Evolutionary conservation across 2,888 invertebrate genomes (phyloP).

Genomic region (Leptinotarsa rubiginosa): DNA sequence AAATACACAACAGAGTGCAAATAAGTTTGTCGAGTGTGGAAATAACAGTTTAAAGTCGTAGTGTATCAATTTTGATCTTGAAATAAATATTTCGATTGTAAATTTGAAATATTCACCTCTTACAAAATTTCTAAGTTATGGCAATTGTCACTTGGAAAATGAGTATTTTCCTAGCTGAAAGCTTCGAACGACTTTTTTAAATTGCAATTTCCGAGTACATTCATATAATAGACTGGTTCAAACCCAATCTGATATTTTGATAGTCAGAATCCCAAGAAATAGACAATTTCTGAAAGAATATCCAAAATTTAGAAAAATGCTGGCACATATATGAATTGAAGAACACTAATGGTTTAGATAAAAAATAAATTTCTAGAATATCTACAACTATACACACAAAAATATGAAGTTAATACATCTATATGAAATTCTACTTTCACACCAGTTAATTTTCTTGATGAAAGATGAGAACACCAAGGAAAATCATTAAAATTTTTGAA

Average conservation of each 20-base stretch:
- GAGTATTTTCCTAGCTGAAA: too few relatives aligned
- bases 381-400: neutral
- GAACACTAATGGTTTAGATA: neutral
- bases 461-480: neutral
- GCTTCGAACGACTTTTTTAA: too few relatives aligned
- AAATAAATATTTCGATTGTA: too few relatives aligned
- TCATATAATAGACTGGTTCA: neutral
- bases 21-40: too few relatives aligned
- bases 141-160: too few relatives aligned
- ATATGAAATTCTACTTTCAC: neutral
- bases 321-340: neutral
- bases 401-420: conserved; percentile 6
- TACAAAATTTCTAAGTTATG: too few relatives aligned
- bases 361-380: neutral
- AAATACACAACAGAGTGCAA: too few relatives aligned
- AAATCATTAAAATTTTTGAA: neutral
- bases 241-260: neutral
- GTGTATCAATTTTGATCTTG: too few relatives aligned
- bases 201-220: neutral
- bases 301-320: neutral
- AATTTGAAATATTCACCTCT: too few relatives aligned
- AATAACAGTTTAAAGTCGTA: too few relatives aligned
- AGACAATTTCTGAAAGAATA: neutral
- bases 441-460: neutral
- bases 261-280: neutral